Evolutionary conservation across 2,113 vertebrate species (phyloP).

Genomic region (Plestiodon gilberti): DNA sequence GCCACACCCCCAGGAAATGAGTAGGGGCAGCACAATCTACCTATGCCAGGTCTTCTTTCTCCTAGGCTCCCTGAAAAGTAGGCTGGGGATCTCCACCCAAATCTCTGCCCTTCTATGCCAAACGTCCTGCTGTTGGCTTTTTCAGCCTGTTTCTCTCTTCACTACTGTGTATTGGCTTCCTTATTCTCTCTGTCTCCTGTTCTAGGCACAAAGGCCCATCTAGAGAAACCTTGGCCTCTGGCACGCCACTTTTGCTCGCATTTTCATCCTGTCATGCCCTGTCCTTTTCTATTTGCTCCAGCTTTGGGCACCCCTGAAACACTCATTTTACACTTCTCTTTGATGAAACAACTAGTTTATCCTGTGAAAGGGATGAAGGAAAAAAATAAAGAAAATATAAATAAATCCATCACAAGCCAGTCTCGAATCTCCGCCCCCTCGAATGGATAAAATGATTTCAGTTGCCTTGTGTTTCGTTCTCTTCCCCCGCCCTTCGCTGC

Average conservation of each 20-base stretch:
- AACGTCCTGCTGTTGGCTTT: constrained; percentile 11
- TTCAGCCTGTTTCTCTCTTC: neutral
- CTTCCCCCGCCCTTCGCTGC: constrained; percentile 49
- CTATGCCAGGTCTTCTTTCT: neutral
- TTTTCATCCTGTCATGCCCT: neutral
- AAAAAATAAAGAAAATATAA: constrained; percentile 67
- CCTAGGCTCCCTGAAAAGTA: neutral
- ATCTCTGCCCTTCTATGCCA: neutral
- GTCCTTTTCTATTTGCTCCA: constrained; percentile 48
- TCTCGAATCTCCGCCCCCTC: constrained; percentile 66
- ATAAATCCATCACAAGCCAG: constrained; percentile 64
- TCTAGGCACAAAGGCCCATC: neutral
- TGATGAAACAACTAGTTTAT: constrained; percentile 42
- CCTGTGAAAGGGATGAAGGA: constrained; percentile 62
- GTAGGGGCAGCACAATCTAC: neutral
- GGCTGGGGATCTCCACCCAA: neutral
- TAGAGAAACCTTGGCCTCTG: constrained; percentile 25
- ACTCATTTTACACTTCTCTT: constrained; percentile 47
- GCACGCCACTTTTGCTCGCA: neutral
- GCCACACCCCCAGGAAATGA: neutral
- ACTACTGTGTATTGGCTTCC: neutral
- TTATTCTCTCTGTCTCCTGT: neutral
- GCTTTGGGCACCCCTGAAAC: constrained; percentile 39
- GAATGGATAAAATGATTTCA: constrained; percentile 73
- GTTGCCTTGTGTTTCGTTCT: constrained; percentile 70